Percentiles rank a stretch among this genome's conserved stretches.
Evolutionary conservation across 2,797 vertebrate species (phyloP).

Genomic region (Sebastes baramenuke): DNA sequence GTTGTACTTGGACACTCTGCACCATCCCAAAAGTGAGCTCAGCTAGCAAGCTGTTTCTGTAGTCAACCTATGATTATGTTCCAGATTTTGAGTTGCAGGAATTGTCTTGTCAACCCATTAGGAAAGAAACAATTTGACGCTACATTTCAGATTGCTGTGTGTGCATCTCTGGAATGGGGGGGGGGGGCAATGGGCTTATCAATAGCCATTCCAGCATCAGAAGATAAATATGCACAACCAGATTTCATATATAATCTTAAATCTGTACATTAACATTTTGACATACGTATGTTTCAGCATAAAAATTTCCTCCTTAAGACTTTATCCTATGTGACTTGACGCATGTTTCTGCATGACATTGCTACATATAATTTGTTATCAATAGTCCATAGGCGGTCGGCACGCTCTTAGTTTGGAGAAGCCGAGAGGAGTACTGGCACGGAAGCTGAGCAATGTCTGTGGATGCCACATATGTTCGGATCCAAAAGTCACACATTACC

Average conservation of each 20-base stretch:
- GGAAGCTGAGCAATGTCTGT: too few species aligned
- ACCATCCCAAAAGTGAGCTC: background rate
- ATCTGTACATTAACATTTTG: too few species aligned
- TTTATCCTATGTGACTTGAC: too few species aligned
- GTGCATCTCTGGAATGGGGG: background rate
- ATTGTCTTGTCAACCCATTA: background rate
- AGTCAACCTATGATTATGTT: background rate
- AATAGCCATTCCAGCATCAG: background rate
- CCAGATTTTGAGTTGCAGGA: background rate
- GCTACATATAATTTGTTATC: too few species aligned
- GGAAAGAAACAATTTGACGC: background rate
- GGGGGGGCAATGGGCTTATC: background rate
- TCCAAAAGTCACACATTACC: too few species aligned
- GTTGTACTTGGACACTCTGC: conserved; percentile 13
- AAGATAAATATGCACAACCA: background rate
- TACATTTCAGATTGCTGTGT: background rate
- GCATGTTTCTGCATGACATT: too few species aligned
- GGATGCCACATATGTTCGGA: too few species aligned
- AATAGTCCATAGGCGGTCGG: too few species aligned
- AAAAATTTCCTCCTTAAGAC: too few species aligned
- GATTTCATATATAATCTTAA: background rate
- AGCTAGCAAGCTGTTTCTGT: background rate
- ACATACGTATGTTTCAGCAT: too few species aligned
- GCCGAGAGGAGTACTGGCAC: too few species aligned
- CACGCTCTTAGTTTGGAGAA: too few species aligned